phyloP scores from a whole-genome alignment of 2,888 invertebrate genomes.

The Anodontia alba region DNA sequence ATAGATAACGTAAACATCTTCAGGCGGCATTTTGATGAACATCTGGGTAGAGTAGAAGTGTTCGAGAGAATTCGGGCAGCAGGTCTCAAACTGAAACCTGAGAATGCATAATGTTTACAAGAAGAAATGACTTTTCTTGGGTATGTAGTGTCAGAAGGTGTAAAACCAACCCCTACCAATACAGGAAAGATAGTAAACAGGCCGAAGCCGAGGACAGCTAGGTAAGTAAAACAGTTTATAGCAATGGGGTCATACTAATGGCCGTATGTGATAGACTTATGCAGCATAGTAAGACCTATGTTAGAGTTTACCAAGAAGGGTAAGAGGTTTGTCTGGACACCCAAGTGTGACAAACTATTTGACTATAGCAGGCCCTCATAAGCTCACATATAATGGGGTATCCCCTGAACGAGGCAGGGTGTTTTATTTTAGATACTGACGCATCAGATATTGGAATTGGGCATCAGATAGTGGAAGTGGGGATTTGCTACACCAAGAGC shows the following conservation, averaged over 20 bases:
- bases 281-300: slow-evolving; percentile 29
- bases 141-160: background rate
- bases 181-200: slow-evolving; percentile 18
- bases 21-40: slow-evolving; percentile 31
- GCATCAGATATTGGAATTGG: too few species aligned
- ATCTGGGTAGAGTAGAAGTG: background rate
- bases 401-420: background rate
- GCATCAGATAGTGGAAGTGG: slow-evolving; percentile 45
- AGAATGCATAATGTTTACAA: too few species aligned
- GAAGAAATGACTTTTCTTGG: too few species aligned
- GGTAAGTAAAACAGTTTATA: too few species aligned
- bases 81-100: too few species aligned
- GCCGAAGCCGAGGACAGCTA: slow-evolving; percentile 19
- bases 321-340: slow-evolving; percentile 15
- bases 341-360: slow-evolving; percentile 15
- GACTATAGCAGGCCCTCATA: background rate
- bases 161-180: slow-evolving; percentile 18
- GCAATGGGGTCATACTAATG: too few species aligned
- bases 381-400: slow-evolving; percentile 16
- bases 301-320: slow-evolving; percentile 6
- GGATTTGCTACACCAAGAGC: slow-evolving; percentile 9
- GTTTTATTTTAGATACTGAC: slow-evolving; percentile 28
- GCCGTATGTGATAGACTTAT: too few species aligned
- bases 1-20: slow-evolving; percentile 24
- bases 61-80: too few species aligned